These are phyloP conservation scores for Quiscalus mexicanus DNA, from an alignment of 2,113 vertebrate genomes.

Conservation along the genomic window DNA sequence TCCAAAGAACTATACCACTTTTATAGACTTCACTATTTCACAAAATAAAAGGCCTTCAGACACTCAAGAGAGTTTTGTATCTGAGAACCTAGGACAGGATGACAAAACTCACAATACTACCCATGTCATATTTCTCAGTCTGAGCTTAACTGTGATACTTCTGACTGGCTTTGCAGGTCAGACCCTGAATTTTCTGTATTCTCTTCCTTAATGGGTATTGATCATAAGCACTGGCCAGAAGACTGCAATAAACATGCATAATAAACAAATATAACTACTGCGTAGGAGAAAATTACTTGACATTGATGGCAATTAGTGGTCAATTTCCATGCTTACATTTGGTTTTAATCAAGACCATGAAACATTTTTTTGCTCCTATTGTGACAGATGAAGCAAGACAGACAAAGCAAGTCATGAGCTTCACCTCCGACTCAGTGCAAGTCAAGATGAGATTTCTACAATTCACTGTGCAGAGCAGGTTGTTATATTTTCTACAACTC, in stretches of 20 bases:
- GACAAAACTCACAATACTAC: not conserved
- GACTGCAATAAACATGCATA: slow-evolving; percentile 11
- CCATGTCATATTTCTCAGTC: not conserved
- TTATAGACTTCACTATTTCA: not conserved
- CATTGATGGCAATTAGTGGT: slow-evolving; percentile 33
- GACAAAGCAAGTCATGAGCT: not conserved
- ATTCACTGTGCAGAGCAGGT: not conserved
- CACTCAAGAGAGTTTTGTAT: not conserved
- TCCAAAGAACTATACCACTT: not conserved
- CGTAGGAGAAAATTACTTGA: slow-evolving; percentile 15
- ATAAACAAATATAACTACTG: slow-evolving; percentile 34
- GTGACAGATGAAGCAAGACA: slow-evolving; percentile 13
- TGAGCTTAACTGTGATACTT: not conserved
- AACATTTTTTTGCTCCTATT: not conserved
- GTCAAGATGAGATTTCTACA: not conserved
- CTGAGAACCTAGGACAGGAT: not conserved
- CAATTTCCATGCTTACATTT: slow-evolving; percentile 27
- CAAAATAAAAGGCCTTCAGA: not conserved
- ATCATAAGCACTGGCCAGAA: not conserved
- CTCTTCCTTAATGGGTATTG: slow-evolving; percentile 37
- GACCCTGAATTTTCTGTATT: not conserved
- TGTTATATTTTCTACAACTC: not conserved
- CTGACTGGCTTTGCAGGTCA: not conserved
- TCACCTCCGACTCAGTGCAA: not conserved
- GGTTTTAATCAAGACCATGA: not conserved